Evolutionary conservation across 2,113 vertebrate species (phyloP).

Genomic region (Australoheros scitulus): DNA sequence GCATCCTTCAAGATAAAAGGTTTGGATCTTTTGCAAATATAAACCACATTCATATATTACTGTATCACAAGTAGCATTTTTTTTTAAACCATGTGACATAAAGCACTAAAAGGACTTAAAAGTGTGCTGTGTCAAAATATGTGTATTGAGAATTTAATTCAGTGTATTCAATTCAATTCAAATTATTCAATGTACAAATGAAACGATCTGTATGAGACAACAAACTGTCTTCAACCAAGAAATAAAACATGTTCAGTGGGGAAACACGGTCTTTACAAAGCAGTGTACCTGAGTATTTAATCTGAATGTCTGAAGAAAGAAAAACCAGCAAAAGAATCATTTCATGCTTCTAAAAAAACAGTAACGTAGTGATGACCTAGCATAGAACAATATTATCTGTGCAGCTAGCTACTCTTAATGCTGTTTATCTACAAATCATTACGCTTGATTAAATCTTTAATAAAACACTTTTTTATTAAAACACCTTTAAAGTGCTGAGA

Average conservation of each 20-base stretch:
- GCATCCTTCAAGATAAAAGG: not conserved
- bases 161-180: too few relatives aligned
- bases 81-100: not conserved
- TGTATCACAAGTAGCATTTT: not conserved
- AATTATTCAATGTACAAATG: not conserved
- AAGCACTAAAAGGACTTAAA: not conserved
- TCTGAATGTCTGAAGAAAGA: not conserved
- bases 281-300: not conserved
- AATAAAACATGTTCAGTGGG: not conserved
- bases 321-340: not conserved
- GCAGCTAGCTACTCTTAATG: not conserved
- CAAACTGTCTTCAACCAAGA: conserved; percentile 1
- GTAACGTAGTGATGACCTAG: not conserved
- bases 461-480: not conserved
- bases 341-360: not conserved
- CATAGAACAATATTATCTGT: not conserved
- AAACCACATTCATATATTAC: not conserved
- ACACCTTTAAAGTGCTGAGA: not conserved
- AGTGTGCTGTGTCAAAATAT: conserved; percentile 7
- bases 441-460: not conserved
- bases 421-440: not conserved
- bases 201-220: not conserved
- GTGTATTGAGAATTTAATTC: not conserved
- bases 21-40: not conserved
- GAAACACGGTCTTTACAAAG: not conserved